Conservation (phyloP, 2,113 vertebrate species). For the Brienomyrus brachyistius region DNA sequence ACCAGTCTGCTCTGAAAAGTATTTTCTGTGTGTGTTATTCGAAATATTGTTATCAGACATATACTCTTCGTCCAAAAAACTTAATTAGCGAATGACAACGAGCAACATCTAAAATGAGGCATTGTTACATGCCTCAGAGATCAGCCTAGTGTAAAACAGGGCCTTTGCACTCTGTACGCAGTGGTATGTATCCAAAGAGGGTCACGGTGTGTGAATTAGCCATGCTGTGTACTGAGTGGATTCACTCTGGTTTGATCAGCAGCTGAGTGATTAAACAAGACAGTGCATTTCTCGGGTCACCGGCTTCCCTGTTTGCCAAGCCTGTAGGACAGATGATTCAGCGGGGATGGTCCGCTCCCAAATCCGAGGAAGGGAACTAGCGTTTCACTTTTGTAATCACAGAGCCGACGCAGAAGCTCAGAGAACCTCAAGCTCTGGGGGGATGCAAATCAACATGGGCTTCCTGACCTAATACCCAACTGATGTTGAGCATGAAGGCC, state of each 20-base stretch:
- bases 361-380: not conserved
- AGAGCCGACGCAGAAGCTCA: not conserved
- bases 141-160: not conserved
- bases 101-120: not conserved
- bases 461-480: not conserved
- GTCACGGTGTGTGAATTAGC: not conserved
- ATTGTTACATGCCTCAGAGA: not conserved
- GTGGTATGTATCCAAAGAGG: not conserved
- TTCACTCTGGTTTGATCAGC: constrained; percentile 5
- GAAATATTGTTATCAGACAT: not conserved
- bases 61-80: not conserved
- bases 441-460: not conserved
- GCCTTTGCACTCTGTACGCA: not conserved
- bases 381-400: not conserved
- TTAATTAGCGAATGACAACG: not conserved
- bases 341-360: not conserved
- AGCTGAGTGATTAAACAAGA: constrained; percentile 14
- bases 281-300: not conserved
- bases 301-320: not conserved
- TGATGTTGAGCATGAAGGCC: too few relatives aligned
- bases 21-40: not conserved
- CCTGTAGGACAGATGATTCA: not conserved
- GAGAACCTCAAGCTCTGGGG: not conserved
- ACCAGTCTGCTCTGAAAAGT: not conserved
- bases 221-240: constrained; percentile 2